Evolutionary conservation across 2,888 invertebrate genomes (phyloP), one percentile per base, ranked within the genome.

Genomic region (Lepetodrilus schrolli): DNA sequence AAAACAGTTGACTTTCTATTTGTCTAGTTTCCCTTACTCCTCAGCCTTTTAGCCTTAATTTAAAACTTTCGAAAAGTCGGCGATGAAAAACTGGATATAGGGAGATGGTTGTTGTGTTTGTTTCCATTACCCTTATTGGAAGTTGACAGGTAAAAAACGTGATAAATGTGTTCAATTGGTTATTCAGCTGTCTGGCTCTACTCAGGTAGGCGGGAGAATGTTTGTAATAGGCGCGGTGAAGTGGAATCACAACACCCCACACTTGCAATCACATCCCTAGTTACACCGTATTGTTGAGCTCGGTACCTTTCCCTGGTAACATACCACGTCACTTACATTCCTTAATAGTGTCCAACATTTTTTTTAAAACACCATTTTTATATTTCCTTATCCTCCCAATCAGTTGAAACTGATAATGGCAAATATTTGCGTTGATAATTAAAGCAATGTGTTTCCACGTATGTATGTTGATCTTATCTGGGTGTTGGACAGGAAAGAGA

Each of bases 121-220:
- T 58, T 58, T 58, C 58, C 26, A 58, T 58, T 58, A 58, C 58
- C 26, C 58, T 58, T 58, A 58, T 58, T 58, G 58, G 26, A 58
- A 58, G 58, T 58, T 58, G 58, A 58, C 58, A 58, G 58, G 58
- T 58, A 58, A 58, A 58, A 58, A 58, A 58, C 30, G 58, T 58
- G 58, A 58, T 58, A 58, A 58, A 58, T 58, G 58, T 58, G 58
- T 58, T 58, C n/a, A 58, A 58, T 58, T 58, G 58, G 58, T 58
- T 58, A 58, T 30, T 34, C 58, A 58, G 58, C 58, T 58, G 58
- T 30, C 58, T 30, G 17, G 3, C 3, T 26, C 30, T 26, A 23
- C 30, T 58, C 58, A 58, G 58, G 58, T 58, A 58, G 58, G 34
- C 26, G 13, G n/a, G 30, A 34, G 58, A 58, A 58, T 58, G 58